Evolutionary conservation across 2,888 invertebrate genomes (phyloP), one percentile per base, ranked within the genome.

Genomic region (Macrosiphum euphorbiae): DNA sequence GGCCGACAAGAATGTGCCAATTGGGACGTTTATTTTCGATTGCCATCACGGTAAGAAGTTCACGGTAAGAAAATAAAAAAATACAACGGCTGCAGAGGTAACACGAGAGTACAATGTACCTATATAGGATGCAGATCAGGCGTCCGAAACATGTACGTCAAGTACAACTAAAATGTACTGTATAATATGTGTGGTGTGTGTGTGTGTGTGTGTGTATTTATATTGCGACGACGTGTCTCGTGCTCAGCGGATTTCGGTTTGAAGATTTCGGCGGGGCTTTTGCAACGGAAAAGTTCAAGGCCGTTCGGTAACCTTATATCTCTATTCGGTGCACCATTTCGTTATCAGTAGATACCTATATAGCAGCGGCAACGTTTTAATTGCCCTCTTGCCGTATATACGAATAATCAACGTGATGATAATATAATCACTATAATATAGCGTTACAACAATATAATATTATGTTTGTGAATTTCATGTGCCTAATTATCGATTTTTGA

Each of bases 21-120:
- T 94, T 94, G 90, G 94, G 94, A 90, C 94, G 94, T 61, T 94
- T 94, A 94, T 94, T 94, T 94, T 94, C 94, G 94, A 94, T 94
- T 90, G 41, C 35, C 86, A 78, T 78, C 20, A 35, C 20, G 35
- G 78, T 78, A 86, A 93, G 93, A 90, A 94, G 90, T 94, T 90
- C 94, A 90, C 90, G 67, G 94, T 67, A 86, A 78, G 78, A 78
- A 78, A 35, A 78, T 28, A 78, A 78, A 78, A 67, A 78, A 78
- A 78, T 35, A 87, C 35, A n/a, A 10, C 87, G 61, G 28, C 87
- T 50, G 28, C 55, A 55, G 24, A 78, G 41, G 86, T 87, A 93
- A 89, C 89, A 84, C 44, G 92, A 85, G 90, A 85, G 90, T 58
- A 50, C 16, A 78, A 24, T 35, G 78, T 78, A 55, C 55, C 55